A percentile compares a stretch with the other conserved stretches of the same genome.
Conservation (phyloP, 2,797 vertebrate genomes). For the Gymnodraco acuticeps region DNA sequence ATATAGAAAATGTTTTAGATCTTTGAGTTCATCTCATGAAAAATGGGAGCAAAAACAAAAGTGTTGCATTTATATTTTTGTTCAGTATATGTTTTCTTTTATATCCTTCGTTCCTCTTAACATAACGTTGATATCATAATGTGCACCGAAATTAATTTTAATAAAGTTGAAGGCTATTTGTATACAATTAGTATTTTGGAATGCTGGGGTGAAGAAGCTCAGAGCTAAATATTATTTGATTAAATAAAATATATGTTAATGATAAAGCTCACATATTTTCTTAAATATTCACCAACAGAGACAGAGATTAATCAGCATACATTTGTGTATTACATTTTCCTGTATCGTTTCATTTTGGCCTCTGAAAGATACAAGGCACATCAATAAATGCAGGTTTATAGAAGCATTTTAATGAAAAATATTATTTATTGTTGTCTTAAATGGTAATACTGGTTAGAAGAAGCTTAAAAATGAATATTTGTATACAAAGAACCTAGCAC, state of each 20-base stretch:
- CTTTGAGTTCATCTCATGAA: too few relatives aligned
- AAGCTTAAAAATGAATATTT: not conserved
- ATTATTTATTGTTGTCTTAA: not conserved
- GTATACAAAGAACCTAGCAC: not conserved
- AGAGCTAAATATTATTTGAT: not conserved
- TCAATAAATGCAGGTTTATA: too few relatives aligned
- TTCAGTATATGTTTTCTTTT: not conserved
- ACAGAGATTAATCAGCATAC: not conserved
- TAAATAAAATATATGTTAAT: constrained; percentile 1
- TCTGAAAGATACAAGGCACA: too few relatives aligned
- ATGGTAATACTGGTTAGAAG: not conserved
- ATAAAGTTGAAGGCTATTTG: not conserved
- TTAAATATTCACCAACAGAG: constrained; percentile 6
- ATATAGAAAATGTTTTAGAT: too few relatives aligned
- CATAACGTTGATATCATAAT: not conserved
- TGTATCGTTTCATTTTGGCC: not conserved
- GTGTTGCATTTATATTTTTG: too few relatives aligned
- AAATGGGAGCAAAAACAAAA: too few relatives aligned
- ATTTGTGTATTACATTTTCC: not conserved
- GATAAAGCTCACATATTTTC: not conserved
- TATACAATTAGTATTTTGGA: not conserved
- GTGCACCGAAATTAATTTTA: not conserved
- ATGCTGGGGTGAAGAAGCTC: not conserved
- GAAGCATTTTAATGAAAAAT: not conserved
- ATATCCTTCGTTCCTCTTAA: not conserved